These are phyloP conservation scores for Embidobia sp. DNA, from an alignment of 2,888 invertebrate species.

Conservation along the genomic window DNA sequence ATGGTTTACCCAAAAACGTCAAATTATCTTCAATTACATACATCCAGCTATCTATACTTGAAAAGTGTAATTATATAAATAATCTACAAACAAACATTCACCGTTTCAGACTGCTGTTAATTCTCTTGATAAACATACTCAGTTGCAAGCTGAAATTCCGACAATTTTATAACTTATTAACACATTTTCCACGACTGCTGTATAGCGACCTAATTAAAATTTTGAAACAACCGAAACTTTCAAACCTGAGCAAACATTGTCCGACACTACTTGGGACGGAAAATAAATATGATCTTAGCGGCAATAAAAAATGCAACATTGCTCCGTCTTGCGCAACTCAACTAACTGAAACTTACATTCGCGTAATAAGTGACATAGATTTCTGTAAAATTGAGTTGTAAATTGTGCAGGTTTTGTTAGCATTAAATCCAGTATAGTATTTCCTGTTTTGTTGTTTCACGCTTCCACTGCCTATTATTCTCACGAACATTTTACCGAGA, in stretches of 20 bases:
- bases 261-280: too few relatives aligned
- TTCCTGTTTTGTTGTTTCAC: conserved; percentile 63
- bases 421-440: conserved; percentile 59
- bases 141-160: too few relatives aligned
- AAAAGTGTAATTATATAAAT: too few relatives aligned
- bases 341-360: conserved; percentile 2
- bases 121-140: too few relatives aligned
- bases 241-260: too few relatives aligned
- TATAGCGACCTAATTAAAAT: not conserved
- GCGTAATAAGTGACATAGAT: conserved; percentile 6
- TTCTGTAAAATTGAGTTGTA: conserved; percentile 46
- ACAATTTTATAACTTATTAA: too few relatives aligned
- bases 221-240: too few relatives aligned
- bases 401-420: conserved; percentile 57
- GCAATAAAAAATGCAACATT: not conserved
- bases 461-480: conserved; percentile 62
- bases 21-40: too few relatives aligned
- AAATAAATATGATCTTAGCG: not conserved
- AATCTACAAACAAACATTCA: too few relatives aligned
- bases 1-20: too few relatives aligned
- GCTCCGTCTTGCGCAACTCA: not conserved
- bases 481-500: conserved; percentile 61
- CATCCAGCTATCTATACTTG: too few relatives aligned
- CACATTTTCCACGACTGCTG: not conserved
- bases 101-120: too few relatives aligned